Evolutionary conservation across 2,113 vertebrate genomes (phyloP), one percentile per base, ranked within the genome.

Genomic region (Clupea harengus): DNA sequence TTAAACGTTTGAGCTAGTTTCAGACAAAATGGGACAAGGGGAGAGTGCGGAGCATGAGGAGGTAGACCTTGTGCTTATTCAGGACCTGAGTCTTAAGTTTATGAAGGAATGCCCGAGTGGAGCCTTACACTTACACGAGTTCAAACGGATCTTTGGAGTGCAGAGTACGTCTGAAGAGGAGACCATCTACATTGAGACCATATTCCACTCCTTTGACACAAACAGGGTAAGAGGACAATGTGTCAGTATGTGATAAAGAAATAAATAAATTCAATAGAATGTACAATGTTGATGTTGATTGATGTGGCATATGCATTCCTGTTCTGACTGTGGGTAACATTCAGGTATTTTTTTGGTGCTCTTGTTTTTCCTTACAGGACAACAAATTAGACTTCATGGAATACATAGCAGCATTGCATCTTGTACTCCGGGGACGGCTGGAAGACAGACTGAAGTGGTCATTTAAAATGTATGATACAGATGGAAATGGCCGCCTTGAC

Each of bases 91-190:
- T 91, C 91, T 95, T 49, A 86, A 93, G 32, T 97, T 96, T 85
- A 96, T 97, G 95, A 96, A 87, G 0, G 95, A 95, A 57, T 97
- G 96, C 91, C 96, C 96, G 0, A 97, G 96, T 1, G 96, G 96
- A 0, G 93, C 95, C n/a, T 88, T 97, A 88, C 95, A 96, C 0
- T 87, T 97, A 7, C 93, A 97, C 1, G 96, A 97, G 88, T 96
- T 97, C 87, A 97, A 96, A 88, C 95, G 95, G 90, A 96, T 97
- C 86, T 97, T 97, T 9, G 94, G 96, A 1, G 93, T 97, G 0
- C 82, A 47, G 32, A 94, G 93, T 87, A 94, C 93, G 86, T 95
- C 94, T 1, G 91, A 90, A 0, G 96, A 96, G 82, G 96, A 96
- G 89, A 95, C 94, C 0, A 89, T 95, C 45, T 97, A 95, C 89